These are phyloP conservation scores for Cloeon dipterum DNA, from an alignment of 2,888 invertebrate genomes.

Conservation along the genomic window DNA sequence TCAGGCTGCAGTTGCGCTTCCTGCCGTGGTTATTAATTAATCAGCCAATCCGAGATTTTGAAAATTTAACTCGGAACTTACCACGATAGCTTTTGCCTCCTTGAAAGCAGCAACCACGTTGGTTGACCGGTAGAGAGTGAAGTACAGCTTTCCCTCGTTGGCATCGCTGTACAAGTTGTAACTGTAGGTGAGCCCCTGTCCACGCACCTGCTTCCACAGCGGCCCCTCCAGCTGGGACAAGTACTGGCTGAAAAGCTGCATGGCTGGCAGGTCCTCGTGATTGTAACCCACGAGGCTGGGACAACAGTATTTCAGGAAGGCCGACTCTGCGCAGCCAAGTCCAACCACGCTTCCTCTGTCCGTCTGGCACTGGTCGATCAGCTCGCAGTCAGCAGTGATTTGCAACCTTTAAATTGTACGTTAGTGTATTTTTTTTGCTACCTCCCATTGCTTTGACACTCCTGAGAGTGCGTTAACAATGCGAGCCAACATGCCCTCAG, in stretches of 20 bases:
- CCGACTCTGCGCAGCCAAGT: slow-evolving; percentile 60
- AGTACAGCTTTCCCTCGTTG: slow-evolving; percentile 44
- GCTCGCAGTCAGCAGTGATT: slow-evolving; percentile 22
- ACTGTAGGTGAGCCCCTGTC: slow-evolving; percentile 63
- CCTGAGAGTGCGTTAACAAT: too few relatives aligned
- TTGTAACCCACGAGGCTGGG: slow-evolving; percentile 38
- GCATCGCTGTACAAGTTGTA: slow-evolving; percentile 39
- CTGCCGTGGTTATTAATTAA: slow-evolving; percentile 16
- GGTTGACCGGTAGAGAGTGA: slow-evolving; percentile 51
- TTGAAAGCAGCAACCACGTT: slow-evolving; percentile 58
- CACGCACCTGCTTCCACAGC: slow-evolving; percentile 70
- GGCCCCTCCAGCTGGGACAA: slow-evolving; percentile 75
- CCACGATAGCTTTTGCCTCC: slow-evolving; percentile 49
- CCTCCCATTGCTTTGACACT: too few relatives aligned
- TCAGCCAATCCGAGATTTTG: neutral
- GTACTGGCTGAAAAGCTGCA: slow-evolving; percentile 63
- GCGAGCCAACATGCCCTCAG: too few relatives aligned
- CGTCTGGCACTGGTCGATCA: slow-evolving; percentile 14
- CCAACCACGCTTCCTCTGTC: slow-evolving; percentile 40
- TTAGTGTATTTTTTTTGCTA: too few relatives aligned
- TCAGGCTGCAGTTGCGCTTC: slow-evolving; percentile 33
- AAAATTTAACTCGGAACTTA: slow-evolving; percentile 16
- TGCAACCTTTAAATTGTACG: slow-evolving; percentile 17
- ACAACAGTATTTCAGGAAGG: slow-evolving; percentile 41
- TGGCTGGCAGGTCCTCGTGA: slow-evolving; percentile 41